Base-by-base conservation (phyloP, 2,888 invertebrate genomes). In the Plagodis dolabraria region DNA sequence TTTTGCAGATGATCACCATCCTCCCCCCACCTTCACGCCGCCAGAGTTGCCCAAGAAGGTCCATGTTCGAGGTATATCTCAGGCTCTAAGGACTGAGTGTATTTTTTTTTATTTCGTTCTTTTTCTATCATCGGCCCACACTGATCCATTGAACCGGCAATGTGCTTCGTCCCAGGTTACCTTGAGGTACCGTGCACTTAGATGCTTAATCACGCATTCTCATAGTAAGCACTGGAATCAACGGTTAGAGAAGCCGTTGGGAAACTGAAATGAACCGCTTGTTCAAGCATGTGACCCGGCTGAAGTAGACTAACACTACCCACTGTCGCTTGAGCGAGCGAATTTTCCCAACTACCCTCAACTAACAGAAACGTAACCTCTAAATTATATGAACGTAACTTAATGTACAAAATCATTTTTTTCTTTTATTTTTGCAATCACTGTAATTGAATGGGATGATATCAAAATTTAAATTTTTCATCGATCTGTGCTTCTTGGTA, bases 21-120 rank as follows among this genome's bases (percentile, higher is more conserved):
- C 97, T 96, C 97, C 97, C 95, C 98, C 98, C 94, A 98, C 98
- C 95, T 98, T 98, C 95, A 98, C 98, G 95, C 98, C 98, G 95
- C 98, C 98, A 95, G 98, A 98, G 96, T 97, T 98, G 95, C 98
- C 98, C 95, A 98, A 98, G 96, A 97, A 97, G 96, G 97, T 97
- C 96, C 98, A 98, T 96, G 96, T 97, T 94, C 96, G 98, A 97
- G 98, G 98, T 97, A 94, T 93, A 90, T 87, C 87, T 89, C 89
- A 86, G 86, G 83, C 86, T 85, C 85, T 85, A 81, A 84, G 80
- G 82, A 85, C 87, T 87, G 89, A 88, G 90, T 85, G 86, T 88
- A 22, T 22, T 22, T 89, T 79, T 77, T 80, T 79, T 84, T 83
- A 80, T 80, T 78, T 76, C 79, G 84, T 83, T 76, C 65, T 70